Evolutionary conservation across 1,140 invertebrate genomes (phyloP), one percentile per base, ranked within the genome.

Genomic region (Stegodyphus mimosarum): DNA sequence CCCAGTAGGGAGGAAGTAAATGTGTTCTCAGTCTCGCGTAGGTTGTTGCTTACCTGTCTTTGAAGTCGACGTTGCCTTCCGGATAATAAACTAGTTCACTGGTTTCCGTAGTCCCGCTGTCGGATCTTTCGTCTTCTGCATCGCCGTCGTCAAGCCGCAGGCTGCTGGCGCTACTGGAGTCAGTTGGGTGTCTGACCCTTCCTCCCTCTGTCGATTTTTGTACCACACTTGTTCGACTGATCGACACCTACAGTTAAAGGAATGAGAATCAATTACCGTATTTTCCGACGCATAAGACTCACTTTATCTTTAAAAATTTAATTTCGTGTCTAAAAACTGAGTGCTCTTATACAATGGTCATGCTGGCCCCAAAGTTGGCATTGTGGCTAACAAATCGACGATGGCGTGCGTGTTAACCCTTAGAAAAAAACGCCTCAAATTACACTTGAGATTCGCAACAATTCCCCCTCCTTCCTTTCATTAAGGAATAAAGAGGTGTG

Each of bases 101-200:
- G 48, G 72, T 87, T 10, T 86, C 83, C 4, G 85, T 73, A 2
- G 77, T 70, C 15, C 80, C 85, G 15, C 70, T 88, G 74, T 88
- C 87, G 2, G 87, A 88, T 13, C 87, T 51, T 52, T 88, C 87
- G 69, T 87, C 95, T 88, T 95, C 95, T 88, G 95, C 95, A 88
- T 96, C 95, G 1, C 96, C 93, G 88, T 97, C 95, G 6, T 95
- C 95, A 87, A 78, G n/a, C 11, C 55, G 48, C 10, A 70, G 15
- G 76, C 88, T 88, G 51, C 81, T 83, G 10, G 81, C 78, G 33
- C 71, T 88, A 67, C 81, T 87, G 5, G 87, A 86, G 49, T 88
- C 87, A 6, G 87, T 87, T 0, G 81, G 87, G 52, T 88, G 86
- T 6, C 86, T 15, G 60, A 83, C 73, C 11, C 86, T 53, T 49